Conservation (phyloP, 2,888 invertebrate genomes). For the Andrena hattorfiana region DNA sequence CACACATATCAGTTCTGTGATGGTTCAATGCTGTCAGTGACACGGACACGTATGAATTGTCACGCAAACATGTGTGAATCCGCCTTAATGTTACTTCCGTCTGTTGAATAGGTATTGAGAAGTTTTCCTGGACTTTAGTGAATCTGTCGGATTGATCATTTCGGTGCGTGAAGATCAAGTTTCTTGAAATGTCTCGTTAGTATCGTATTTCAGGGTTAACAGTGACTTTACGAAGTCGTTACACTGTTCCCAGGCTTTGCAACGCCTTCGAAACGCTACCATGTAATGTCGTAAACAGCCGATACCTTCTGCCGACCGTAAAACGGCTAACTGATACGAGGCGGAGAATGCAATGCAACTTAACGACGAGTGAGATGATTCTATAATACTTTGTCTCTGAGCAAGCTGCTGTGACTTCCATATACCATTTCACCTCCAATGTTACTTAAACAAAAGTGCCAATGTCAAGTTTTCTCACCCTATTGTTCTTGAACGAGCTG, state of each 20-base stretch:
- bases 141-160: background rate
- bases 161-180: background rate
- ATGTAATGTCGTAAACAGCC: constrained; percentile 61
- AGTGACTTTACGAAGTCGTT: constrained; percentile 47
- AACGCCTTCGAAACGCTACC: constrained; percentile 47
- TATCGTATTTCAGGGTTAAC: constrained; percentile 27
- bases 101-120: too few relatives aligned
- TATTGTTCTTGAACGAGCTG: too few relatives aligned
- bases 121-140: background rate
- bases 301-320: constrained; percentile 51
- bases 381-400: constrained; percentile 1
- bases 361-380: constrained; percentile 43
- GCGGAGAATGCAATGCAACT: constrained; percentile 29
- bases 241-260: constrained; percentile 55
- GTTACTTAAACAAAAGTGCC: too few relatives aligned
- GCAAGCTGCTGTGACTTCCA: background rate
- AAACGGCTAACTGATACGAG: constrained; percentile 62
- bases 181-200: constrained; percentile 42
- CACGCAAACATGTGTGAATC: too few relatives aligned
- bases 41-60: too few relatives aligned
- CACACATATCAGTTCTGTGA: too few relatives aligned
- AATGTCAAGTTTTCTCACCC: too few relatives aligned
- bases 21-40: too few relatives aligned
- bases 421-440: background rate
- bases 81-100: too few relatives aligned